phyloP scores from a whole-genome alignment of 2,113 vertebrate genomes.

The Mixornis gularis region DNA sequence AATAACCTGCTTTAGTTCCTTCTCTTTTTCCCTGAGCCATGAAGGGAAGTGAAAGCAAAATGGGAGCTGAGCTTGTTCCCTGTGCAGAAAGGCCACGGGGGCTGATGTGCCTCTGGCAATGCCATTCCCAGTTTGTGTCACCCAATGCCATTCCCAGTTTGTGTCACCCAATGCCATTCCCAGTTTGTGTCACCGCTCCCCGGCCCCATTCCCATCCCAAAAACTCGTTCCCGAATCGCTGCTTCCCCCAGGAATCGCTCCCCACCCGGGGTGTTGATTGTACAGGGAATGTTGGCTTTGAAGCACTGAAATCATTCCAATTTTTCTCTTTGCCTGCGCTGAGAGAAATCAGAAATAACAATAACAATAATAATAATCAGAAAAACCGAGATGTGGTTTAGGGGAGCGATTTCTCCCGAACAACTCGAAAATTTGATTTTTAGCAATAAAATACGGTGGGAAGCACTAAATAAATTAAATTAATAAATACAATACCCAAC shows the following conservation, averaged over 20 bases:
- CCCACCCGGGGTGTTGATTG: not conserved
- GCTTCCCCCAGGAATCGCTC: not conserved
- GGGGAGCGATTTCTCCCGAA: not conserved
- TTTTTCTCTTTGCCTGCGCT: not conserved
- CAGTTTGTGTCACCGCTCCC: not conserved
- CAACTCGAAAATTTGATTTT: not conserved
- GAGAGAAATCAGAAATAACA: not conserved
- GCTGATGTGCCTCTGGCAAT: not conserved
- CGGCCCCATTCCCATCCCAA: not conserved
- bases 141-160: not conserved
- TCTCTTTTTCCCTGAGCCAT: not conserved
- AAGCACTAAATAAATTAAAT: not conserved
- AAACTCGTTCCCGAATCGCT: not conserved
- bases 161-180: not conserved
- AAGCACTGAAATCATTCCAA: not conserved
- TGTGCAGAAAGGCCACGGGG: not conserved
- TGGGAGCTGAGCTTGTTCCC: not conserved
- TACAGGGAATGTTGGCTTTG: not conserved
- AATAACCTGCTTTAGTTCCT: not conserved
- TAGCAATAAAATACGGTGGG: not conserved
- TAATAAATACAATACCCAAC: not conserved
- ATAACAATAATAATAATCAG: no score
- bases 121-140: conserved; percentile 2
- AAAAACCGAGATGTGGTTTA: not conserved
- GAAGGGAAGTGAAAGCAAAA: not conserved